Percentiles rank a stretch among this genome's conserved stretches.
These are phyloP conservation scores for Anaspis maculata DNA, from an alignment of 2,888 invertebrate genomes.

Conservation along the genomic window DNA sequence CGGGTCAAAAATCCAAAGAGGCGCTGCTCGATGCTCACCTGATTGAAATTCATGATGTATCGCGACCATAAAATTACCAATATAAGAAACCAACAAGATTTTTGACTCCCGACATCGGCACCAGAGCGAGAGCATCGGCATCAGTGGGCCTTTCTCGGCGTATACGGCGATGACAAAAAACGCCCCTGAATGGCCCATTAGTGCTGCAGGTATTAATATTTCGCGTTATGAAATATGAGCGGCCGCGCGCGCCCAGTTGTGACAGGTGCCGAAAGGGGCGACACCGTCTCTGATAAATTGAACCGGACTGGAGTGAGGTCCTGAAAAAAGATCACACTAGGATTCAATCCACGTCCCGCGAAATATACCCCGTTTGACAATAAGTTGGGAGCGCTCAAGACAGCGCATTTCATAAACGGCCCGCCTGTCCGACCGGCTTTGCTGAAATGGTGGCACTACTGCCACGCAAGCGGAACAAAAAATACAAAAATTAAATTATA, in stretches of 20 bases:
- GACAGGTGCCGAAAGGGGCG: conserved; percentile 40
- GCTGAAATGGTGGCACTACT: conserved; percentile 14
- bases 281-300: conserved; percentile 40
- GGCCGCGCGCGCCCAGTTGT: conserved; percentile 29
- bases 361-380: conserved; percentile 34
- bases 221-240: conserved; percentile 35
- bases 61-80: no score
- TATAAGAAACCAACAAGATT: no score
- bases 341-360: conserved; percentile 38
- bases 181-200: conserved; percentile 6
- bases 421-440: conserved; percentile 10
- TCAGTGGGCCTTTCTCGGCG: background rate
- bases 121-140: no score
- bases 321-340: conserved; percentile 25
- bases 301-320: conserved; percentile 33
- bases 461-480: conserved; percentile 24
- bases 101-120: no score
- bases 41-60: no score
- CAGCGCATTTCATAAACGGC: conserved; percentile 12
- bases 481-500: conserved; percentile 38
- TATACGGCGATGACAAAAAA: background rate
- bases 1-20: no score
- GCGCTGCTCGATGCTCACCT: no score
- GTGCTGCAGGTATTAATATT: conserved; percentile 30
- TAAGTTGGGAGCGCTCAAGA: conserved; percentile 16